A percentile compares a stretch with the other conserved stretches of the same genome.
Conservation (phyloP, 2,888 invertebrate genomes). For the Drosophila subquinaria region DNA sequence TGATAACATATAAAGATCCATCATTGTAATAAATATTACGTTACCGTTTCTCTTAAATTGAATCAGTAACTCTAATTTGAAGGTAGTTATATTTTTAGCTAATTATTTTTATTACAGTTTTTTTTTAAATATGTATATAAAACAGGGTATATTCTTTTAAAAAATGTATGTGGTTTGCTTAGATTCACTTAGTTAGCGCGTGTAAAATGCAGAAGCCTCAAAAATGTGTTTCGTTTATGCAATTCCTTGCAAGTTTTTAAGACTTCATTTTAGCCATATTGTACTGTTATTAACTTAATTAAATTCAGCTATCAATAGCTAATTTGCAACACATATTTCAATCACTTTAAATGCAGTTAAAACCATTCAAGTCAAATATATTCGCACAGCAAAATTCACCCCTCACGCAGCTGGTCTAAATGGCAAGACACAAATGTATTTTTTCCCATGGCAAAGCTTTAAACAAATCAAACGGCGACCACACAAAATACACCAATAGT, state of each 20-base stretch:
- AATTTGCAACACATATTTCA: constrained; percentile 13
- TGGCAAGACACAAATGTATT: background rate
- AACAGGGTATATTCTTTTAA: background rate
- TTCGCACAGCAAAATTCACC: background rate
- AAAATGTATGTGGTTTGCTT: background rate
- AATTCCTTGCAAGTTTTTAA: no score
- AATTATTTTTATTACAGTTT: no score
- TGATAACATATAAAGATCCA: no score
- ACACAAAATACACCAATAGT: constrained; percentile 60
- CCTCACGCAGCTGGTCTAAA: constrained; percentile 24
- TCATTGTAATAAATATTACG: no score
- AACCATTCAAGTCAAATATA: constrained; percentile 17
- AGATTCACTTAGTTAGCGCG: background rate
- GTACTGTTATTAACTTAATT: background rate
- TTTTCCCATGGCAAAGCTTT: constrained; percentile 72
- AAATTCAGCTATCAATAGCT: background rate
- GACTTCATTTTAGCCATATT: background rate
- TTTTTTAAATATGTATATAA: no score
- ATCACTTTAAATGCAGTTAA: constrained; percentile 19
- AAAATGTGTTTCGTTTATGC: background rate
- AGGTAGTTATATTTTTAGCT: background rate
- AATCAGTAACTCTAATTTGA: no score
- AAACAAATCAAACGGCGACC: constrained; percentile 75
- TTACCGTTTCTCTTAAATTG: no score
- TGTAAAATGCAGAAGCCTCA: background rate